Evolutionary conservation across 2,113 vertebrate genomes (phyloP).

Genomic region (Procavia capensis): DNA sequence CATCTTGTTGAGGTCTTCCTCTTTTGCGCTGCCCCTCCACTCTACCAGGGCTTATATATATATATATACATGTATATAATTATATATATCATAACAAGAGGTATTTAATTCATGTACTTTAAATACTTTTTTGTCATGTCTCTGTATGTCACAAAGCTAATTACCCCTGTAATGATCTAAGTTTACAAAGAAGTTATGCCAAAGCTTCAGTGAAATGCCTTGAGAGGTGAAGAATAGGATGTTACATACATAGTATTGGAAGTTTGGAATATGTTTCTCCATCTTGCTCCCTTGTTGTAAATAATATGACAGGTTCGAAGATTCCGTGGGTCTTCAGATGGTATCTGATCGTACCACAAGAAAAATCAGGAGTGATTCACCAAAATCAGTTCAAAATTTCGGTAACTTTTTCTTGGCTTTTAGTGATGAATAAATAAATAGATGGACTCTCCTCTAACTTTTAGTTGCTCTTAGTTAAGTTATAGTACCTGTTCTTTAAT

Average conservation of each 20-base stretch:
- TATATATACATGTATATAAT: not conserved
- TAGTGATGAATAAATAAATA: not conserved
- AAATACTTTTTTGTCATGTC: not conserved
- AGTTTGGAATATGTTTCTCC: not conserved
- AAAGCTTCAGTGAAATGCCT: not conserved
- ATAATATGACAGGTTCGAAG: constrained; percentile 90
- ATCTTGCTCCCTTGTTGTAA: constrained; percentile 68
- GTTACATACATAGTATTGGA: not conserved
- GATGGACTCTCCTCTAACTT: not conserved
- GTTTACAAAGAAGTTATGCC: not conserved
- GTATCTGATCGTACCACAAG: constrained; percentile 82
- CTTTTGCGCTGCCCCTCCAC: no score
- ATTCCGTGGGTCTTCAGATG: constrained; percentile 93
- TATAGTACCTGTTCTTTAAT: constrained; percentile 26
- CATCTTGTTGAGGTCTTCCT: no score
- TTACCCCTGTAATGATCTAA: not conserved
- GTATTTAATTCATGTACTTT: not conserved
- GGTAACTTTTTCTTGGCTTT: constrained; percentile 87
- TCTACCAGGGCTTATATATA: no score
- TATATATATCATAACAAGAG: not conserved
- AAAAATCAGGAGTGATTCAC: constrained; percentile 91
- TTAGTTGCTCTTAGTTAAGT: not conserved
- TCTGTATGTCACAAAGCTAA: not conserved
- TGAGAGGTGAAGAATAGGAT: not conserved
- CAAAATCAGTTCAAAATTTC: constrained; percentile 91